Evolutionary conservation across 64 coral and sea anemone species (phyloP), one percentile per base, ranked within the genome.

Genomic region (Montipora cactus): DNA sequence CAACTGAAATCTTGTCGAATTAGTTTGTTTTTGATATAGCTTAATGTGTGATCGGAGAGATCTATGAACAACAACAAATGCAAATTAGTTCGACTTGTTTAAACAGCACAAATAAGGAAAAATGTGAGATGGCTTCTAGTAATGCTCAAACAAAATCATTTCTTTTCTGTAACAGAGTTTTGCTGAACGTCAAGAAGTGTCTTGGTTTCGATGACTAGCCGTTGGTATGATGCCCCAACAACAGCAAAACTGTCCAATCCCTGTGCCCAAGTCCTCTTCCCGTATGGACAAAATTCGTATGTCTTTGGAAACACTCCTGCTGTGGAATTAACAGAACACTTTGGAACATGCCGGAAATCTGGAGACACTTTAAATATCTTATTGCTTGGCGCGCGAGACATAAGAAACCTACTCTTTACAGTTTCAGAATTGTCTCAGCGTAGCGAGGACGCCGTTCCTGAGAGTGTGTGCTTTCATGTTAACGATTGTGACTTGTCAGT

Each of bases 41-140:
- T 85, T 48, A 69, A 19, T 11, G 67, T 14, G 25, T 49, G 4
- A 50, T 71, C 53, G 11, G 11, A 7, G 0, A 44, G 51, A 13
- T 85, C 61, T 71, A 8, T 8, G 11, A 49, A 21, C 15, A 49
- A 19, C 45, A 49, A 71, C 70, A 70, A 85, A 71, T 85, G 82
- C 64, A 85, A 85, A 85, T 85, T n/a, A 67, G 62, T 11, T 70
- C 18, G 19, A 69, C 82, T 71, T 85, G 62, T 85, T 85, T 85
- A 85, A 85, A 85, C 66, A 85, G 61, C 5, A 4, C 57, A 10
- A 15, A 15, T 11, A 8, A 16, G 45, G 49, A 51, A 50, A 45
- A 47, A 13, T 44, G 37, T 57, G 28, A 15, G 0, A 47, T 77
- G 75, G 15, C 48, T 37, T 15, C 28, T 67, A n/a, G n/a, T 57